Base-by-base conservation (phyloP, 2,888 invertebrate genomes). In the Gasteruption jaculator region DNA sequence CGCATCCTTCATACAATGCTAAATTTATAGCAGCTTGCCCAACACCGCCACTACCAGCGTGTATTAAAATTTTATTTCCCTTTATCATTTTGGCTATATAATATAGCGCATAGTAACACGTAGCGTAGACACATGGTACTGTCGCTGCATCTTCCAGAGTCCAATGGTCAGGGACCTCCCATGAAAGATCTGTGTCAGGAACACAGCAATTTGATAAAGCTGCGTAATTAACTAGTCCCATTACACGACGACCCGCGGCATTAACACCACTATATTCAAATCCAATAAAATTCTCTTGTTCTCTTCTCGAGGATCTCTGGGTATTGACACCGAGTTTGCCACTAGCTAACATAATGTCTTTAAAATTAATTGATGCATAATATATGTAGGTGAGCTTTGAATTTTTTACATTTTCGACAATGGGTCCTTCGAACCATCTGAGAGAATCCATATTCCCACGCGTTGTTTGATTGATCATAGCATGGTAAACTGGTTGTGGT, bases 271-370 rank as follows among this genome's bases (percentile, higher is more conserved):
- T 76, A 52, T 79, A 77, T 54, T 87, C 86, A 48, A 85, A 79
- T 0, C 86, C 86, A 50, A 82, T 75, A 0, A 83, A 77, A 54
- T 79, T 80, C 49, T 81, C 82, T 52, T 87, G 81, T 7, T 77
- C 74, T 14, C 79, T 61, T 8, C 86, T 74, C 2, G 76, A 78
- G 22, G 77, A 76, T 0, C 87, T 87, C 1, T 91, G 81, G 2
- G 89, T 81, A 65, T 95, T 94, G 0, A 82, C 80, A 5, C 87
- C 83, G 5, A 96, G 78, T 60, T 91, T 91, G 2, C 93, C 95
- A 1, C 90, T 90, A 0, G 94, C 91, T 1, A 91, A 76, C 96
- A 96, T 95, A 0, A 96, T 76, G 68, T 96, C 96, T 60, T 91
- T 83, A 81, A 95, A 96, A 73, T 96, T 97, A 10, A 97, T 68